Percentiles rank a stretch among this genome's conserved stretches.
Conservation (phyloP, 2,113 vertebrate genomes). For the Xyliphius kryptos region DNA sequence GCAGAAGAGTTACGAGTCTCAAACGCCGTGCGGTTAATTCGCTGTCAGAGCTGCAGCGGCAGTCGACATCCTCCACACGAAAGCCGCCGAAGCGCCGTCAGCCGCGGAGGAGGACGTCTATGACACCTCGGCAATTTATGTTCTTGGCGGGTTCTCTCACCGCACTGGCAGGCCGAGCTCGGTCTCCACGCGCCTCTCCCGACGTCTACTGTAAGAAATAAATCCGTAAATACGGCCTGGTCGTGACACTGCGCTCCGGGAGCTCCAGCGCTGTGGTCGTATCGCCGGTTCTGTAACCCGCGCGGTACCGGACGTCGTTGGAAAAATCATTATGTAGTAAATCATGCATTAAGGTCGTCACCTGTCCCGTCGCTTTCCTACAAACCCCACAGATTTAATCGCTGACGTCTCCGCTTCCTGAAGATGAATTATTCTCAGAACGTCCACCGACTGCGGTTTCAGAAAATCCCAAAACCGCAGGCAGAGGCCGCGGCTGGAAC, state of each 20-base stretch:
- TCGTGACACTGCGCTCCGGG: too few relatives aligned
- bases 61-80: constrained; percentile 44
- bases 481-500: too few relatives aligned
- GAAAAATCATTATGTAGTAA: neutral
- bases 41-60: constrained; percentile 41
- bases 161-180: constrained; percentile 1
- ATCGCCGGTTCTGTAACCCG: too few relatives aligned
- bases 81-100: constrained; percentile 28
- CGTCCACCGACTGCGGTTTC: too few relatives aligned
- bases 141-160: constrained; percentile 10
- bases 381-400: neutral
- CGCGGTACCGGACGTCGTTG: too few relatives aligned
- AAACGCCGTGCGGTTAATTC: constrained; percentile 35
- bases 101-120: constrained; percentile 19
- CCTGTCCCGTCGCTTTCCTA: neutral
- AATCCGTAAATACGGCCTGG: neutral
- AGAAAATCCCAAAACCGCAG: too few relatives aligned
- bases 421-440: too few relatives aligned
- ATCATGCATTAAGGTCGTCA: neutral
- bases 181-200: constrained; percentile 3
- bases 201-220: constrained; percentile 9
- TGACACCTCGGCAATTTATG: constrained; percentile 26
- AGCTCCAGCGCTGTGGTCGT: too few relatives aligned
- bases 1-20: constrained; percentile 41
- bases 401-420: too few relatives aligned